Percentiles rank a stretch among this genome's conserved stretches.
These are phyloP conservation scores for Catalaphyllia jardinei DNA, from an alignment of 64 coral and sea anemone species.

Conservation along the genomic window DNA sequence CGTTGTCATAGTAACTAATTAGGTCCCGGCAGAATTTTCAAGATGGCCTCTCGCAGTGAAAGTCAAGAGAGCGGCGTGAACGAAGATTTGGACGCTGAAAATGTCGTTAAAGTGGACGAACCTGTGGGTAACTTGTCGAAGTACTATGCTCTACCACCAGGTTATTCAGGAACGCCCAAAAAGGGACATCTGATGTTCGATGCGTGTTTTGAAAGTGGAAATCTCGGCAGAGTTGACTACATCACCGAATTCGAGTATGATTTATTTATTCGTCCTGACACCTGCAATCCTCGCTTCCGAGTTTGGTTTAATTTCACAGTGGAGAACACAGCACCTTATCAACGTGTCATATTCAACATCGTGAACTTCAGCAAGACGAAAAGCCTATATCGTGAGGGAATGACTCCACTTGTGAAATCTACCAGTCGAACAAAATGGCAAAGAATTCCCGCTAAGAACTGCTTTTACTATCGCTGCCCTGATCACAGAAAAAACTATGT, in stretches of 20 bases:
- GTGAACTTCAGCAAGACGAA: constrained; percentile 99
- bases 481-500: constrained; percentile 99
- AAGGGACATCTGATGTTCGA: constrained; percentile 77
- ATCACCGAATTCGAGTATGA: constrained; percentile 99
- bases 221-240: constrained; percentile 94
- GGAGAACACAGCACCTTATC: constrained; percentile 89
- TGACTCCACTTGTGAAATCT: constrained; percentile 97
- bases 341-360: constrained; percentile 96
- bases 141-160: constrained; percentile 74
- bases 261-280: constrained; percentile 97
- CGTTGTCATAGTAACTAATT: constrained; percentile 68
- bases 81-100: constrained; percentile 64
- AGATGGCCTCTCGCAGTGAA: constrained; percentile 92
- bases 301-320: constrained; percentile 99
- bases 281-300: constrained; percentile 91
- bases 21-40: neutral
- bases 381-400: constrained; percentile 97
- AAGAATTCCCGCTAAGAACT: constrained; percentile 94
- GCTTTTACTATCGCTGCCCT: constrained; percentile 97
- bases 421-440: constrained; percentile 96
- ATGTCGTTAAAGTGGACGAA: constrained; percentile 3
- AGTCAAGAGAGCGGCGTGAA: constrained; percentile 76
- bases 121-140: constrained; percentile 92
- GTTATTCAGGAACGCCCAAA: constrained; percentile 73
- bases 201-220: constrained; percentile 94